Conservation (phyloP, 2,113 vertebrate genomes). For the Cynocephalus volans region DNA sequence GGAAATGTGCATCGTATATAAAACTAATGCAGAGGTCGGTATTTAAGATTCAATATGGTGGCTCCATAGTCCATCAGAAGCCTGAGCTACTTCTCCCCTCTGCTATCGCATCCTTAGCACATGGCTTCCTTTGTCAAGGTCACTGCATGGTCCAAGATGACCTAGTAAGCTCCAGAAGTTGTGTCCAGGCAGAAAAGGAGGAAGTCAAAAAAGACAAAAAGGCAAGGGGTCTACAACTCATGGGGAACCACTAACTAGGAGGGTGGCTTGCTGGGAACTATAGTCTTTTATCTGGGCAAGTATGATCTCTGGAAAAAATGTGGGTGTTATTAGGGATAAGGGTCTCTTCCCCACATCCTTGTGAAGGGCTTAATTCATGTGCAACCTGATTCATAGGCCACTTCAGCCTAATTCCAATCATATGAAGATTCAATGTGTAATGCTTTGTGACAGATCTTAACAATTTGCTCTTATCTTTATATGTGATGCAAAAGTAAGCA, state of each 20-base stretch:
- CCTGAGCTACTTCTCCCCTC: background rate
- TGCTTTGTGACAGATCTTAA: conserved; percentile 40
- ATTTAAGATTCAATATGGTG: background rate
- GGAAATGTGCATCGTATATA: background rate
- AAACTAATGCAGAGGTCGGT: background rate
- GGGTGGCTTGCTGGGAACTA: background rate
- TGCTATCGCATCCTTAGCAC: background rate
- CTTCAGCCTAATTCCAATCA: conserved; percentile 4
- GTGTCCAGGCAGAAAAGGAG: background rate
- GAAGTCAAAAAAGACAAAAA: background rate
- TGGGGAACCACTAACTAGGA: background rate
- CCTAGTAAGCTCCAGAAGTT: background rate
- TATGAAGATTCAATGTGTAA: background rate
- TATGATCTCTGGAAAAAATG: background rate
- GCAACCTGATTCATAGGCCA: background rate
- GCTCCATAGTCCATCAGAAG: background rate
- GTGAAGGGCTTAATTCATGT: background rate
- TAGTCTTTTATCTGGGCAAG: background rate
- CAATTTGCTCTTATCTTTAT: conserved; percentile 37
- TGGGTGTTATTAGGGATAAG: background rate
- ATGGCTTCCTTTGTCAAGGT: background rate
- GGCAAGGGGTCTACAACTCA: background rate
- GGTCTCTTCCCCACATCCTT: background rate
- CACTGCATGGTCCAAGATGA: background rate
- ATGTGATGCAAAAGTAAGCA: conserved; percentile 40